A percentile compares a stretch with the other conserved stretches of the same genome.
These are phyloP conservation scores for Anas platyrhynchos DNA, from an alignment of 2,113 vertebrate species.

Conservation along the genomic window DNA sequence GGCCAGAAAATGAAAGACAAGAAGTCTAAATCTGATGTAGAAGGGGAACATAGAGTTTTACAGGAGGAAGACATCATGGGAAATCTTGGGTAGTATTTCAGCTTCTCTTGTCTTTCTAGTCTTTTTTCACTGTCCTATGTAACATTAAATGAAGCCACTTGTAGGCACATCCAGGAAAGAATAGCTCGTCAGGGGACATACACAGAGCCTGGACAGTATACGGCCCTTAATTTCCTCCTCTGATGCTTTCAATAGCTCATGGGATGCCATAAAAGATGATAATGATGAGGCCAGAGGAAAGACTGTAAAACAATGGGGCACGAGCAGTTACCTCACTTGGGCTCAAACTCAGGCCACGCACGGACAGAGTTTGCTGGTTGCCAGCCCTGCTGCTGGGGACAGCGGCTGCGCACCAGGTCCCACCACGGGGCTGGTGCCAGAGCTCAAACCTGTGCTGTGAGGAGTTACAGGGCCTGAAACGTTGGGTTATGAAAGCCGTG, in stretches of 20 bases:
- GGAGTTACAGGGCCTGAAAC: fast-evolving
- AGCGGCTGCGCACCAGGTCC: fast-evolving
- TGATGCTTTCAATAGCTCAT: slow-evolving; percentile 37
- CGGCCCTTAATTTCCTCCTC: slow-evolving; percentile 66
- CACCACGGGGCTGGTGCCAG: background rate
- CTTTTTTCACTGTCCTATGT: background rate
- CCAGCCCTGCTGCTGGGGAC: background rate
- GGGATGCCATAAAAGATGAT: slow-evolving; percentile 64
- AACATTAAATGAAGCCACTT: background rate
- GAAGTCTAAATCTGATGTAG: background rate
- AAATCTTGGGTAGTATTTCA: background rate
- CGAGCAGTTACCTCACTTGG: background rate
- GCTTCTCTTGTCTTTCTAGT: background rate
- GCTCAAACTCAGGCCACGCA: background rate
- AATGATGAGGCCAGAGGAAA: background rate
- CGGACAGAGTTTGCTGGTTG: background rate
- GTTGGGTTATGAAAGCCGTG: fast-evolving
- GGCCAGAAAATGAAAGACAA: background rate
- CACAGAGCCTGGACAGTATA: slow-evolving; percentile 44
- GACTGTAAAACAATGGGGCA: slow-evolving; percentile 66
- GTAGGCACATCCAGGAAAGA: background rate
- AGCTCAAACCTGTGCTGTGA: fast-evolving
- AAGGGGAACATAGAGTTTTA: background rate
- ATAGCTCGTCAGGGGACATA: slow-evolving; percentile 49
- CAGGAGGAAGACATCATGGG: background rate